These are phyloP conservation scores for Atta cephalotes DNA, from an alignment of 1,140 invertebrate species.

Conservation along the genomic window DNA sequence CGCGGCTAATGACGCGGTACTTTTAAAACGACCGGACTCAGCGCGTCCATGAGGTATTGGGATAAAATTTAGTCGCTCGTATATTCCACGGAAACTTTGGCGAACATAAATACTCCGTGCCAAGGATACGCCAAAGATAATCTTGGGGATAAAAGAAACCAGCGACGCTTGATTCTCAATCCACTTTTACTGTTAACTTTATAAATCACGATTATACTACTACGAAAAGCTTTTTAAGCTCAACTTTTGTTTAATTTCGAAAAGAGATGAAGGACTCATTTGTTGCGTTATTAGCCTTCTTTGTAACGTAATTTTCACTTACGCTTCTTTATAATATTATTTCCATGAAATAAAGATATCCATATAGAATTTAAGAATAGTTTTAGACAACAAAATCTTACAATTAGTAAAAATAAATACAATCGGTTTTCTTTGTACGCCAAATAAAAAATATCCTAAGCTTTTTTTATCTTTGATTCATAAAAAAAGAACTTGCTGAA, in stretches of 20 bases:
- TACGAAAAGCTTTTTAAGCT: background rate
- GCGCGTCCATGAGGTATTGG: conserved; percentile 44
- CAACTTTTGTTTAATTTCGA: background rate
- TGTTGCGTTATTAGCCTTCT: background rate
- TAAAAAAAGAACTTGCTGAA: no score
- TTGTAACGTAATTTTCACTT: background rate
- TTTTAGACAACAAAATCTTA: background rate
- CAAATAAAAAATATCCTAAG: no score
- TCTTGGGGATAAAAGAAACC: conserved; percentile 14
- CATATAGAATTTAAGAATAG: background rate
- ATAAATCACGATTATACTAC: background rate
- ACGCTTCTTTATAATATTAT: background rate
- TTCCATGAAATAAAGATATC: background rate
- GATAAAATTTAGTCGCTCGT: conserved; percentile 48
- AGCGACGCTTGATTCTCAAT: conserved; percentile 15
- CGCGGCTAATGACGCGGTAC: conserved; percentile 72
- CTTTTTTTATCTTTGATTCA: background rate
- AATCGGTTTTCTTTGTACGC: background rate
- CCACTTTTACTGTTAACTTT: background rate
- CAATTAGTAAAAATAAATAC: background rate
- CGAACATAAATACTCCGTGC: conserved; percentile 59
- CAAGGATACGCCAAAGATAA: conserved; percentile 43
- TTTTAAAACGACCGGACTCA: conserved; percentile 69
- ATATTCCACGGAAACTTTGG: conserved; percentile 42
- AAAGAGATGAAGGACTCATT: background rate